Percentiles rank a stretch among this genome's conserved stretches.
These are phyloP conservation scores for Centruroides sculpturatus DNA, from an alignment of 1,140 invertebrate genomes.

Conservation along the genomic window DNA sequence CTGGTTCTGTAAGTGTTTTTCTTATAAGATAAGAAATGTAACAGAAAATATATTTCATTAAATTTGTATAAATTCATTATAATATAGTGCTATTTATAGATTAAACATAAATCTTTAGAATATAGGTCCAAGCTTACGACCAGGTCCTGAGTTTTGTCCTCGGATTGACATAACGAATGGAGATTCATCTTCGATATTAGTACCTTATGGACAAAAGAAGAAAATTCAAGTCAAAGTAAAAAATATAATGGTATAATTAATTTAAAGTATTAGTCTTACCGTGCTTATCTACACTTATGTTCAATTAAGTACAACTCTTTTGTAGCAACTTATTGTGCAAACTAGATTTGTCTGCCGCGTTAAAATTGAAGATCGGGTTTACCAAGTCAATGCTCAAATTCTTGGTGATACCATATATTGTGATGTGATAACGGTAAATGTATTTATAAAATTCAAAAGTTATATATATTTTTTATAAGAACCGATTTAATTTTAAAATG, in stretches of 20 bases:
- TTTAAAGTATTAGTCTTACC: no score
- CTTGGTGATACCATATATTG: slow-evolving; percentile 87
- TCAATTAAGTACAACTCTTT: neutral
- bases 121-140: slow-evolving; percentile 71
- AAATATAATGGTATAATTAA: slow-evolving; percentile 42
- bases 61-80: no score
- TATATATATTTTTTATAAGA: neutral
- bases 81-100: neutral
- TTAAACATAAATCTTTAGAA: slow-evolving; percentile 1
- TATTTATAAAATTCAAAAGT: neutral
- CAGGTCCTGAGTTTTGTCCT: slow-evolving; percentile 82
- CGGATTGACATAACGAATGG: slow-evolving; percentile 70
- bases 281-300: no score
- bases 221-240: slow-evolving; percentile 83
- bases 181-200: slow-evolving; percentile 67
- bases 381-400: slow-evolving; percentile 75
- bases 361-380: slow-evolving; percentile 87
- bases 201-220: slow-evolving; percentile 75
- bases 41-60: no score
- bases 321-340: slow-evolving; percentile 79
- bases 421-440: slow-evolving; percentile 47
- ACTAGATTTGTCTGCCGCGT: slow-evolving; percentile 89
- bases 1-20: no score
- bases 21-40: no score
- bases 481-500: neutral